phyloP scores from a whole-genome alignment of 37 sponge, comb jelly and placozoan species.

The Cladorhizidae sp. region DNA sequence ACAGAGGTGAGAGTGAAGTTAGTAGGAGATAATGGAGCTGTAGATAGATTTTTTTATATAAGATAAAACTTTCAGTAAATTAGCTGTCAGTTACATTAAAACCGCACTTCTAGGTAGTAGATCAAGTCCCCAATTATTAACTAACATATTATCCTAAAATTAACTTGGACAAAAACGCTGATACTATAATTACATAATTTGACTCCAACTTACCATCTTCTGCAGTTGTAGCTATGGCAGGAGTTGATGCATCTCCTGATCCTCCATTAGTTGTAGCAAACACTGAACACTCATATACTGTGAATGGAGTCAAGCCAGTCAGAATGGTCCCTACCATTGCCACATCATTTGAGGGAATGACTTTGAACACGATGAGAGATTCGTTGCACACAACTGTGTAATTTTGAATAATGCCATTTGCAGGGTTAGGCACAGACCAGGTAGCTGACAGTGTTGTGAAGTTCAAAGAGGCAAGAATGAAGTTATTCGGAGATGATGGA shows the following conservation, averaged over 20 bases:
- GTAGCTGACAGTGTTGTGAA: background rate
- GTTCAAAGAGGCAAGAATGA: background rate
- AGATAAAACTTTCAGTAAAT: too few species aligned
- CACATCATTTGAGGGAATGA: too few species aligned
- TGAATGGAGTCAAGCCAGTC: conserved; percentile 46
- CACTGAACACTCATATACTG: conserved; percentile 47
- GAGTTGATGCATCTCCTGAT: conserved; percentile 19
- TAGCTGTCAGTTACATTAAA: too few species aligned
- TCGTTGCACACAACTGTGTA: conserved; percentile 24
- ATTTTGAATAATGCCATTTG: conserved; percentile 51
- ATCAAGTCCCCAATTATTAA: too few species aligned
- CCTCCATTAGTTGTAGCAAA: conserved; percentile 60
- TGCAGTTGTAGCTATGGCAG: conserved; percentile 16
- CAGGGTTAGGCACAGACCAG: conserved; percentile 25
- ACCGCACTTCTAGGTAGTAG: too few species aligned
- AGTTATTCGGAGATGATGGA: background rate
- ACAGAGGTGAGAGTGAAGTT: too few species aligned
- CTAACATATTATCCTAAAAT: too few species aligned
- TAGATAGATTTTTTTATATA: too few species aligned
- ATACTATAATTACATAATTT: too few species aligned
- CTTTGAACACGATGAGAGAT: background rate
- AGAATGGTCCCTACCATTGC: too few species aligned
- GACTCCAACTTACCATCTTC: conserved; percentile 54
- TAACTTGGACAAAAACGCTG: too few species aligned
- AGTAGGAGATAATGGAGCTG: too few species aligned